These are phyloP conservation scores for Scophthalmus maximus DNA, from an alignment of 2,113 vertebrate genomes.

Conservation along the genomic window DNA sequence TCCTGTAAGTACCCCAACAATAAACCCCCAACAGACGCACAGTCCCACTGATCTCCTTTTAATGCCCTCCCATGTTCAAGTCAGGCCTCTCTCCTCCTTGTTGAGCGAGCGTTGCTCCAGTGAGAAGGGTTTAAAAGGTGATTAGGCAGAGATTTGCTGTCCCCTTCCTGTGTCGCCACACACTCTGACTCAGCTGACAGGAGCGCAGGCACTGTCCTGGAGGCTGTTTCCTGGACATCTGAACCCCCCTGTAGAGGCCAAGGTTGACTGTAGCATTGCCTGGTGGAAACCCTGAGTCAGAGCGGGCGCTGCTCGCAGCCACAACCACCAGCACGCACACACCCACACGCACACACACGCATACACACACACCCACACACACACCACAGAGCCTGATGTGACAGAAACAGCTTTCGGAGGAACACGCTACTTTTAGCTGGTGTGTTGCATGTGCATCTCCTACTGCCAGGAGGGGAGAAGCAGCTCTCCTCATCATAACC, in stretches of 20 bases:
- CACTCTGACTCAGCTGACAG: constrained; percentile 61
- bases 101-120: constrained; percentile 10
- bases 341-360: neutral
- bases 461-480: constrained; percentile 30
- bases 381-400: constrained; percentile 33
- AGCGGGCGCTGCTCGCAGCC: neutral
- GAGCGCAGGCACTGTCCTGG: constrained; percentile 13
- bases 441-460: constrained; percentile 26
- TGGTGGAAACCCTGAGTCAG: constrained; percentile 63
- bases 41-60: neutral
- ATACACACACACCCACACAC: neutral
- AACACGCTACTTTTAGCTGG: constrained; percentile 8
- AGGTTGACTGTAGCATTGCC: constrained; percentile 19
- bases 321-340: neutral
- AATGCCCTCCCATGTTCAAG: neutral
- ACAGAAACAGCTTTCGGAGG: constrained; percentile 32
- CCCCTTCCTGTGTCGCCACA: constrained; percentile 43
- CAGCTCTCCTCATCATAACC: constrained; percentile 37
- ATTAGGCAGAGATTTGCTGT: constrained; percentile 68
- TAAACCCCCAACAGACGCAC: neutral
- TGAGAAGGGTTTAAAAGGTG: constrained; percentile 57
- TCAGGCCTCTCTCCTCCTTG: constrained; percentile 11
- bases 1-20: no score
- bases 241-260: constrained; percentile 24
- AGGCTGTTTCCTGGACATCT: constrained; percentile 46